Conservation (phyloP, 2,888 invertebrate species). For the Eucera pruinosa region DNA sequence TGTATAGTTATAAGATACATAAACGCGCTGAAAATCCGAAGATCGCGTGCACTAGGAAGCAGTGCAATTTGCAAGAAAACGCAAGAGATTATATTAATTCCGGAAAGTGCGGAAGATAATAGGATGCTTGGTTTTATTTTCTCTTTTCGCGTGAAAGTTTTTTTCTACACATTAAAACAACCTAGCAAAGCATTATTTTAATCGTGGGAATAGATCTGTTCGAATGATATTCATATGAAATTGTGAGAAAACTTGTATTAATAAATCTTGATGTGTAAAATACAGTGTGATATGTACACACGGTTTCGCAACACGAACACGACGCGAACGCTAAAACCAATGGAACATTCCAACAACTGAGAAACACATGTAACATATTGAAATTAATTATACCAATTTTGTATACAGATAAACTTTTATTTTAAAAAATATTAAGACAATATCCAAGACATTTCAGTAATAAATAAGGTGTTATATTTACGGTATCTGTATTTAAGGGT, state of each 20-base stretch:
- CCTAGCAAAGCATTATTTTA: constrained; percentile 24
- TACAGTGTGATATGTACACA: constrained; percentile 1
- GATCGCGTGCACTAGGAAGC: constrained; percentile 1
- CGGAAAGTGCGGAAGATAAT: constrained; percentile 47
- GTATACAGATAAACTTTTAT: neutral
- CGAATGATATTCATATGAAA: constrained; percentile 30
- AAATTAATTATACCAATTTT: neutral
- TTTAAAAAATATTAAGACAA: neutral
- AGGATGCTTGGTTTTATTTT: constrained; percentile 47
- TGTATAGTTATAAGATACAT: neutral
- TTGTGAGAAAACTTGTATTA: constrained; percentile 18
- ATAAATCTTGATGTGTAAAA: neutral
- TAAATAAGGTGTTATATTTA: too few species aligned
- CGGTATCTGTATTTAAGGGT: too few species aligned
- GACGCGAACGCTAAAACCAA: neutral
- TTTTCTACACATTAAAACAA: constrained; percentile 27
- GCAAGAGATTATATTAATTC: constrained; percentile 38
- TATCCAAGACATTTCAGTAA: neutral
- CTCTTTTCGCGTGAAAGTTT: constrained; percentile 58
- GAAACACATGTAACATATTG: neutral
- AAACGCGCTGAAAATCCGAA: neutral
- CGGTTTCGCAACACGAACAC: neutral
- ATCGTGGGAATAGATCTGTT: constrained; percentile 42
- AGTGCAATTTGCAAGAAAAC: constrained; percentile 3
- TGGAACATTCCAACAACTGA: neutral